Conservation (phyloP, 2,797 vertebrate species). For the Chaetodon trifasciatus region DNA sequence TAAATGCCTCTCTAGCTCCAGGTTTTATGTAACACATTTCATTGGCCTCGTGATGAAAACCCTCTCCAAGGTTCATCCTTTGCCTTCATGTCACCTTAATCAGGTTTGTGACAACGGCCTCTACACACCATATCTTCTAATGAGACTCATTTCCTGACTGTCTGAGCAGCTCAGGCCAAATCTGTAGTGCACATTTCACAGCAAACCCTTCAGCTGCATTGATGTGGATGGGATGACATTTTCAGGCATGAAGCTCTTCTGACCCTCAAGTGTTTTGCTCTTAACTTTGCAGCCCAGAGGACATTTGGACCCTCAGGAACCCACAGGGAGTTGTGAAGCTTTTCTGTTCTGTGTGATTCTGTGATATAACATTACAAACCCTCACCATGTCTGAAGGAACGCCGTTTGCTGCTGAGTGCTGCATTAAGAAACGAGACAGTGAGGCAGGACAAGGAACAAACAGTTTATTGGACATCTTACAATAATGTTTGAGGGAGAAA, state of each 20-base stretch:
- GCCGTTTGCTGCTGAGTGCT: not conserved
- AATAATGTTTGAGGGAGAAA: constrained; percentile 66
- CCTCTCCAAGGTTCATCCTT: not conserved
- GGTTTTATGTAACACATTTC: not conserved
- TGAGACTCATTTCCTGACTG: not conserved
- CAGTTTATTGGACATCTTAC: constrained; percentile 88
- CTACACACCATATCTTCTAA: not conserved
- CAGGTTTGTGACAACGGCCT: too few species aligned
- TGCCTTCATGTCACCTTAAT: rapidly evolving
- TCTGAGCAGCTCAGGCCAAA: not conserved
- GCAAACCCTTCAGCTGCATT: not conserved
- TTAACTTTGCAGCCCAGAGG: too few species aligned
- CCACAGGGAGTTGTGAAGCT: not conserved
- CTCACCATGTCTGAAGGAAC: not conserved
- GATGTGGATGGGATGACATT: too few species aligned
- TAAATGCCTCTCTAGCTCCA: too few species aligned
- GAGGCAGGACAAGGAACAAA: constrained; percentile 73
- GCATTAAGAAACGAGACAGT: constrained; percentile 16
- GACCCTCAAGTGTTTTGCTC: not conserved
- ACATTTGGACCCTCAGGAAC: not conserved
- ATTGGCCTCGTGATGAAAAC: too few species aligned
- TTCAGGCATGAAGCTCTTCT: not conserved
- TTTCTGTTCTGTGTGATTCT: not conserved
- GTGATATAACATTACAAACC: not conserved
- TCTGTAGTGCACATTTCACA: not conserved